Base-by-base conservation (phyloP, 2,797 vertebrate genomes). In the Halcyon chelicuti region DNA sequence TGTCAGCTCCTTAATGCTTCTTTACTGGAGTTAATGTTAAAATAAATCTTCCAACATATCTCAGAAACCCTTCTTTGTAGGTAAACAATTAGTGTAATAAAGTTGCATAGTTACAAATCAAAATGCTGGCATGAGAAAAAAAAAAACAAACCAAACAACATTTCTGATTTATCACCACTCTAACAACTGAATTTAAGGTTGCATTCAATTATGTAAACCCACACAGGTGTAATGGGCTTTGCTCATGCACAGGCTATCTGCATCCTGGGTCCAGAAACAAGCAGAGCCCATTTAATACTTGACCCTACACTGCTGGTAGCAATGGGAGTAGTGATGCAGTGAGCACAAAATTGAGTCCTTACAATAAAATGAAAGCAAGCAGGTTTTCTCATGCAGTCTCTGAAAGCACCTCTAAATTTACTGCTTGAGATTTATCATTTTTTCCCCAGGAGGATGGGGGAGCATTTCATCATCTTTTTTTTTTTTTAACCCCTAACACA, bases 1-100 rank as follows among this genome's bases (percentile, higher is more conserved):
- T 62, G 82, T 91, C 94, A 96, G 76, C 73, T 88, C 46, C 91
- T 92, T 96, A 96, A 88, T 84, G 49, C 62, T 47, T 84, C 85
- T 94, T 94, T 94, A 39, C 62, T 67, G 55, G 67, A 86, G 66
- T 73, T 86, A 76, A 88, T 25, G 25, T 81, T 81, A 83, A 93
- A 95, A 88, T 91, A 92, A 95, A 94, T 88, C 91, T 95, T 81
- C 47, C 47, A 73, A 10, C 3, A 3, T n/a, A 22, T 31, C 52
- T 60, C 70, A 86, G 62, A 61, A 95, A 62, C n/a, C 18, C 21
- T 94, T 65, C 33, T 51, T 79, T 89, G 81, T 72, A 46, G 0
- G 62, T 60, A 88, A 96, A 63, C 79, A 91, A 74, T 91, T 79
- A 91, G 62, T 4, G 5, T 25, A 75, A 87, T 52, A 66, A 70